Base-by-base conservation (phyloP, 2,888 invertebrate species). In the Pogonocherus hispidulus region DNA sequence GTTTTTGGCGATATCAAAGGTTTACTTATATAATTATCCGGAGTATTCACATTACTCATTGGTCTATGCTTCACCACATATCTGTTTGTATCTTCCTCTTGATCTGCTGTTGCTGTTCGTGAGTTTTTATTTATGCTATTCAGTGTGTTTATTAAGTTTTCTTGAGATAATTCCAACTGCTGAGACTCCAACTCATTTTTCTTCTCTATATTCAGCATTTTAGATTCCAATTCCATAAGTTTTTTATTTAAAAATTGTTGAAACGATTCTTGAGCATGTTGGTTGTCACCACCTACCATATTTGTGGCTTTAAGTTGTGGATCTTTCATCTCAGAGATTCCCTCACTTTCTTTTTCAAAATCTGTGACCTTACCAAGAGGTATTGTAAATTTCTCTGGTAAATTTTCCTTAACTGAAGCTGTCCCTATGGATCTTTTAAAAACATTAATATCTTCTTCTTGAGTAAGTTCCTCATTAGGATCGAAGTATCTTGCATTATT, bases 181-280 rank as follows among this genome's bases (percentile, higher is more conserved):
- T 51, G 56, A 2, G 22, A 49, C n/a, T 46, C n/a, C 32, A 44
- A 20, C 11, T 63, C 23, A n/a, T 20, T 57, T 14, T 9, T 67
- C 22, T 20, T 44, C 9, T 63, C 60, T 9, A 67, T 32, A 18
- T 63, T 27, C 1, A 54, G 11, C 32, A 64, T 35, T 47, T 54
- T 57, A 1, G 66, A 57, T 46, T 19, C 52, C 0, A 63, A 3
- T 16, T 66, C 44, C 8, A 41, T 18, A 0, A 69, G 32, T 32
- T 47, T 46, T 14, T 66, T 51, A 9, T 37, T 32, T 27, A 69
- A 32, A 35, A 69, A 44, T 19, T 63, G 23, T 16, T 66, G 27
- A 11, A 69, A 54, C 16, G 35, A n/a, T 46, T 23, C 5, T 14
- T 19, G 35, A 22, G 41, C 19, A 2, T 27, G 27, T 27, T 27